phyloP scores from a whole-genome alignment of 2,797 vertebrate species.

The Poeciliopsis gracilis region DNA sequence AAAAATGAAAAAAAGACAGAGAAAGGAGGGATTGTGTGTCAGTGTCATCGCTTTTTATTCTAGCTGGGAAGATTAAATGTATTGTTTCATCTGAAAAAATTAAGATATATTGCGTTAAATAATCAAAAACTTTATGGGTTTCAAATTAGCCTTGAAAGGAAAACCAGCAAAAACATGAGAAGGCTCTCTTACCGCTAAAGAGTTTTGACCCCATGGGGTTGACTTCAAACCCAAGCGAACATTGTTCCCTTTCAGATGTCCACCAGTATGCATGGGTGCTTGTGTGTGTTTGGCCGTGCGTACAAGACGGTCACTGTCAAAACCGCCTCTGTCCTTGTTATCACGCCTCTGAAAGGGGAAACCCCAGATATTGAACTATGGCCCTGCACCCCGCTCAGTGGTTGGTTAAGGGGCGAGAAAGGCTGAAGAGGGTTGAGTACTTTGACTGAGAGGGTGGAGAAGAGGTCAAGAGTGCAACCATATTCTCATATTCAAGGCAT shows the following conservation, averaged over 20 bases:
- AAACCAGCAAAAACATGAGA: constrained; percentile 45
- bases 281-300: constrained; percentile 28
- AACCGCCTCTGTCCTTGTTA: constrained; percentile 65
- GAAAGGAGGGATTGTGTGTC: constrained; percentile 70
- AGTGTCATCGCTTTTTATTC: constrained; percentile 54
- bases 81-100: constrained; percentile 35
- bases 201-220: constrained; percentile 43
- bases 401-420: constrained; percentile 63
- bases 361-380: constrained; percentile 64
- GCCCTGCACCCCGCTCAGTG: constrained; percentile 52
- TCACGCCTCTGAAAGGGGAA: constrained; percentile 70
- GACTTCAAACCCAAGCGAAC: constrained; percentile 41
- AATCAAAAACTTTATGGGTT: constrained; percentile 32
- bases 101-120: constrained; percentile 12
- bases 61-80: constrained; percentile 42
- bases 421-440: constrained; percentile 42
- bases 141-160: constrained; percentile 43
- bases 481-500: constrained; percentile 66
- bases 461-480: constrained; percentile 59
- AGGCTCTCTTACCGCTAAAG: constrained; percentile 15
- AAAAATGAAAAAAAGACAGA: constrained; percentile 24
- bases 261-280: constrained; percentile 11
- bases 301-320: constrained; percentile 56
- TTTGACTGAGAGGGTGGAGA: constrained; percentile 36
- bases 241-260: constrained; percentile 28